Conservation (phyloP, 2,888 invertebrate species). For the Calameuta idolon region DNA sequence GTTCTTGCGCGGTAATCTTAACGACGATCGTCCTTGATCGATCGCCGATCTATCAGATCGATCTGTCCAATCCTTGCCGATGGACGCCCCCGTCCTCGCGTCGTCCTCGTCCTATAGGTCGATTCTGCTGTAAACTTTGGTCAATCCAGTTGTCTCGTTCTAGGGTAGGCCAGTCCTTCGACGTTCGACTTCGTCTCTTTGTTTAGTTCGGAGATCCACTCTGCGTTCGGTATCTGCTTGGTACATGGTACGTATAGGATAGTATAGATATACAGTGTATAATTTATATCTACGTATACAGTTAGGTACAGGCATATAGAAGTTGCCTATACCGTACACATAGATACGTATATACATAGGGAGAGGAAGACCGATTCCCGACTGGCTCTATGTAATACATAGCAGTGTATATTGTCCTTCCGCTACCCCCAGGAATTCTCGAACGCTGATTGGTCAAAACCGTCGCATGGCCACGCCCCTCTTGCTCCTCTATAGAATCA, state of each 20-base stretch:
- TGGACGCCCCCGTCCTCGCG: not conserved
- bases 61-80: not conserved
- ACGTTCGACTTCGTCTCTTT: slow-evolving; percentile 54
- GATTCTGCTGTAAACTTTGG: not conserved
- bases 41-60: not conserved
- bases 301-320: not conserved
- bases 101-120: not conserved
- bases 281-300: not conserved
- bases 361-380: slow-evolving; percentile 1
- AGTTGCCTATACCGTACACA: not conserved
- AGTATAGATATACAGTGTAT: not conserved
- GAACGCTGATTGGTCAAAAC: slow-evolving; percentile 62
- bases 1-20: not conserved
- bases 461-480: slow-evolving; percentile 57
- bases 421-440: slow-evolving; percentile 54
- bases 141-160: not conserved
- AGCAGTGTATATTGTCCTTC: slow-evolving; percentile 60
- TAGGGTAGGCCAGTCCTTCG: slow-evolving; percentile 26
- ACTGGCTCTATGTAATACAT: slow-evolving; percentile 9
- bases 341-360: slow-evolving; percentile 24
- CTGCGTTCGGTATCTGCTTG: not conserved
- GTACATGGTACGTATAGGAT: not conserved
- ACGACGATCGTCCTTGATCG: not conserved
- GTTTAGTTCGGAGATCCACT: slow-evolving; percentile 12
- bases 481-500: slow-evolving; percentile 46